Conservation (phyloP, 2,797 vertebrate genomes). For the Lithobates pipiens region DNA sequence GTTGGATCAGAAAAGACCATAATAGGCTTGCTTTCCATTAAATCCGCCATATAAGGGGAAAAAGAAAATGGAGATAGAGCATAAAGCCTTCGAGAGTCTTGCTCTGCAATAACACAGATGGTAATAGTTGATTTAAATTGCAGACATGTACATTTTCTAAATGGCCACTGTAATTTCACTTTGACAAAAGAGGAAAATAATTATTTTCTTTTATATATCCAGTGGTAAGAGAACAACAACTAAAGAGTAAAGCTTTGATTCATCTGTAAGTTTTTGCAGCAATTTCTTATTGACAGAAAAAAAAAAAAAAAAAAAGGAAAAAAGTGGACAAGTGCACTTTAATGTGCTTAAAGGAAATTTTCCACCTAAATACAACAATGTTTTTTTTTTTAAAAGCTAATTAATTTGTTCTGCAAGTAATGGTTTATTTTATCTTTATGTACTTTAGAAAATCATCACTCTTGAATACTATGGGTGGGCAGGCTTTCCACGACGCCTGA, state of each 20-base stretch:
- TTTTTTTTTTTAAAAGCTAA: slow-evolving; percentile 31
- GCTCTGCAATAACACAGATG: slow-evolving; percentile 29
- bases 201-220: slow-evolving; percentile 39
- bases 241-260: slow-evolving; percentile 23
- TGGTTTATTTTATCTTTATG: slow-evolving; percentile 12
- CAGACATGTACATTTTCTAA: slow-evolving; percentile 44
- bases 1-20: slow-evolving; percentile 31
- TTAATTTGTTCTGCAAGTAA: slow-evolving; percentile 41
- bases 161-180: slow-evolving; percentile 41
- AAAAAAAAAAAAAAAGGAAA: not conserved
- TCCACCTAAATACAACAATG: slow-evolving; percentile 16
- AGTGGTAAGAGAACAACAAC: slow-evolving; percentile 44
- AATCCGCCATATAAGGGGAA: slow-evolving; percentile 14
- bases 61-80: slow-evolving; percentile 21
- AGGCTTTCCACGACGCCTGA: not conserved
- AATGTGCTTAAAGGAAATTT: slow-evolving; percentile 35
- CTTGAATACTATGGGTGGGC: slow-evolving; percentile 18
- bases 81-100: slow-evolving; percentile 38
- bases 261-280: slow-evolving; percentile 3
- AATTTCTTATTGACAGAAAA: slow-evolving; percentile 33
- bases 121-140: slow-evolving; percentile 32
- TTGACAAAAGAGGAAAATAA: slow-evolving; percentile 45
- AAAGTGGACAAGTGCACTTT: slow-evolving; percentile 21
- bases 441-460: not conserved
- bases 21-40: not conserved